Conservation (phyloP, 2,888 invertebrate species). For the Acrobasis suavella region DNA sequence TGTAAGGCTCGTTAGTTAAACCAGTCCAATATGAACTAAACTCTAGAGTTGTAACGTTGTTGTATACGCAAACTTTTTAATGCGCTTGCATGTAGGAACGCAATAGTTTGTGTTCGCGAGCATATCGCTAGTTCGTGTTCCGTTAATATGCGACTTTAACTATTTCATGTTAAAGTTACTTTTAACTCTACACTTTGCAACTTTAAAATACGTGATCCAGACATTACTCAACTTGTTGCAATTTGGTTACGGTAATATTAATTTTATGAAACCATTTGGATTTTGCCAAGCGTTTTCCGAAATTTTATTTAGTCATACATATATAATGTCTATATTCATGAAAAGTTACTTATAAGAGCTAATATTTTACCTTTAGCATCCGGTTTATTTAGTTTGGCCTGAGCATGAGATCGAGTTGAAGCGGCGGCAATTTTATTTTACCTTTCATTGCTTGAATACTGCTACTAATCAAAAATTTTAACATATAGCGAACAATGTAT, state of each 20-base stretch:
- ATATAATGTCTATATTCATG: neutral
- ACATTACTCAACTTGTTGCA: neutral
- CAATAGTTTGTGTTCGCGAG: conserved; percentile 8
- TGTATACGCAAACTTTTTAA: conserved; percentile 14
- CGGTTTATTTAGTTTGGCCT: too few relatives aligned
- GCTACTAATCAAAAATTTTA: too few relatives aligned
- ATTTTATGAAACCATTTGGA: neutral
- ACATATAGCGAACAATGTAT: too few relatives aligned
- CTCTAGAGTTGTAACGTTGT: neutral
- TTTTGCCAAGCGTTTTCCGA: neutral
- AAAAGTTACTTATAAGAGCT: too few relatives aligned
- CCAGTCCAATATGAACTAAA: neutral
- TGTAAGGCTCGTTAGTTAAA: neutral
- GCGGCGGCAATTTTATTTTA: too few relatives aligned
- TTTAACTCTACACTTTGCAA: conserved; percentile 15
- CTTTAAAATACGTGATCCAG: conserved; percentile 9
- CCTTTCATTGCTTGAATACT: too few relatives aligned
- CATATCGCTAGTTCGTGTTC: conserved; percentile 8
- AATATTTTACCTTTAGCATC: too few relatives aligned
- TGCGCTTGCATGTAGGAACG: conserved; percentile 4
- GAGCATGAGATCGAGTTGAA: too few relatives aligned
- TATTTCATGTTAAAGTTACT: conserved; percentile 11
- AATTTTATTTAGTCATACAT: neutral
- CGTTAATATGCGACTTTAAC: conserved; percentile 11
- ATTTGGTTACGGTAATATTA: neutral